A percentile compares a stretch with the other conserved stretches of the same genome.
These are phyloP conservation scores for Amphipyra berbera DNA, from an alignment of 2,888 invertebrate species.

Conservation along the genomic window DNA sequence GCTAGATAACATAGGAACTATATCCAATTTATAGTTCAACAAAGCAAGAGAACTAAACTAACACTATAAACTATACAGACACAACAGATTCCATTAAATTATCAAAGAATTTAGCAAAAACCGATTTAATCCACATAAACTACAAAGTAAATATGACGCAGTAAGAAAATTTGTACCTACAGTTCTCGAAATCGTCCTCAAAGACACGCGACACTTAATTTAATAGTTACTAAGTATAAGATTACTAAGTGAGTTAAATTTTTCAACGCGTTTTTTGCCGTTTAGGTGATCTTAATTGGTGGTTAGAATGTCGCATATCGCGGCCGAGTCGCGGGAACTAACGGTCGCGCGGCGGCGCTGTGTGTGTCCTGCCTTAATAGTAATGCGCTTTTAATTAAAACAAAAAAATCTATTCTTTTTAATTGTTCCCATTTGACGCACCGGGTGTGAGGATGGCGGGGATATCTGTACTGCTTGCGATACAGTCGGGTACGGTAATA, in stretches of 20 bases:
- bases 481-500: background rate
- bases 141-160: constrained; percentile 16
- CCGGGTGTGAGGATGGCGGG: constrained; percentile 41
- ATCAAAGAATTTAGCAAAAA: constrained; percentile 49
- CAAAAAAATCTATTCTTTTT: constrained; percentile 66
- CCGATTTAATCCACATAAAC: constrained; percentile 46
- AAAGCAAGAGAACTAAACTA: constrained; percentile 5
- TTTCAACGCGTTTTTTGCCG: constrained; percentile 55
- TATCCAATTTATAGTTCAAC: too few relatives aligned
- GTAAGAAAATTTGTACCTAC: constrained; percentile 41
- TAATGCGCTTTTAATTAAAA: constrained; percentile 67
- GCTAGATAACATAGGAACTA: too few relatives aligned
- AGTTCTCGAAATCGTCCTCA: constrained; percentile 55
- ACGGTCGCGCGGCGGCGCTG: constrained; percentile 60
- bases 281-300: constrained; percentile 54
- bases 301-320: constrained; percentile 50
- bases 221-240: constrained; percentile 58
- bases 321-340: constrained; percentile 57
- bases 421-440: constrained; percentile 54
- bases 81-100: constrained; percentile 44
- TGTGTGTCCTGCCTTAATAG: constrained; percentile 67
- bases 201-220: constrained; percentile 57
- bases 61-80: constrained; percentile 15
- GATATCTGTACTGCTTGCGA: constrained; percentile 15
- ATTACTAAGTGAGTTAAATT: constrained; percentile 53